Percentiles rank a stretch among this genome's conserved stretches.
phyloP scores from a whole-genome alignment of 2,113 vertebrate genomes.

The Azemiops feae region DNA sequence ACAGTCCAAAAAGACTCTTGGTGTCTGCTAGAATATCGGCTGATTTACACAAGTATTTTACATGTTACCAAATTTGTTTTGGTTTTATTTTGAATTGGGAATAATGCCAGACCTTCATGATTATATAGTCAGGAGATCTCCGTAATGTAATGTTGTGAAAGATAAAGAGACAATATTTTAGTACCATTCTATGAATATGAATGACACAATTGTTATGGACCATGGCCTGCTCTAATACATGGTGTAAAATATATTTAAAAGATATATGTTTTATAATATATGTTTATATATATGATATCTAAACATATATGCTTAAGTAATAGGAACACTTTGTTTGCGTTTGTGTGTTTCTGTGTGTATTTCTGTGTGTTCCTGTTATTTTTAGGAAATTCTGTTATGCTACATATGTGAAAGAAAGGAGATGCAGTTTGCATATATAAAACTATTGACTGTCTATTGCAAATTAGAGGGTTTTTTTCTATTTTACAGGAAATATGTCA shows the following conservation, averaged over 20 bases:
- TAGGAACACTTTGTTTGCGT: neutral
- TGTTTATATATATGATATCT: neutral
- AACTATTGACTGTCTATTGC: neutral
- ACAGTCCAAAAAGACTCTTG: neutral
- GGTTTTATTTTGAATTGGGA: neutral
- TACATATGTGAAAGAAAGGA: neutral
- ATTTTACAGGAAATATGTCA: neutral
- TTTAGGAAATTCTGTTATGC: neutral
- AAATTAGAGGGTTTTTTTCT: neutral
- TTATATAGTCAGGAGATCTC: neutral
- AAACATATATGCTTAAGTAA: neutral
- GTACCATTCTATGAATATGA: neutral
- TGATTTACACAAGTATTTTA: neutral
- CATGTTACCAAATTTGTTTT: neutral
- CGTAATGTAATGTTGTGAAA: neutral
- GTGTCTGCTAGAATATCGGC: neutral
- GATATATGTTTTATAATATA: neutral
- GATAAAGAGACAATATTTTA: neutral
- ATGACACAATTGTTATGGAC: neutral
- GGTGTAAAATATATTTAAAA: neutral
- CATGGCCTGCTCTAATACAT: neutral
- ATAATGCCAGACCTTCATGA: neutral
- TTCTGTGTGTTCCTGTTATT: constrained; percentile 2
- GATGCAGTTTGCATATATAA: neutral
- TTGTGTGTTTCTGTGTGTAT: neutral